Base-by-base conservation (phyloP, 2,888 invertebrate genomes). In the Frankliniella intonsa region DNA sequence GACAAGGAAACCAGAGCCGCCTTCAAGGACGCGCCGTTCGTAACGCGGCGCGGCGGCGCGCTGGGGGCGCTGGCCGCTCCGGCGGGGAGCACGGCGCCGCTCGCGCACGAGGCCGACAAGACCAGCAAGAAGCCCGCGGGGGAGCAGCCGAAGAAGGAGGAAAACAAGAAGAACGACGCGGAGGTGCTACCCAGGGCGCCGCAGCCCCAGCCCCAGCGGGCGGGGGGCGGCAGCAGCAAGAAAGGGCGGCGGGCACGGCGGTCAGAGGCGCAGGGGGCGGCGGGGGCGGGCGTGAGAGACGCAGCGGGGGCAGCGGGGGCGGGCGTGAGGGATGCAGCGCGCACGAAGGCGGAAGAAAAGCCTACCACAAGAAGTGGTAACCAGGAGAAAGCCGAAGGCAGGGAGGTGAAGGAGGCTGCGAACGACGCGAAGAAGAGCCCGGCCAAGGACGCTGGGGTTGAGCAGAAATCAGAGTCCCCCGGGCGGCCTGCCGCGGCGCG, bases 11-110 rank as follows among this genome's bases (percentile, higher is more conserved):
- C 25, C 25, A 25, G 25, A 25, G 10, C 69, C 22, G 9, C 69
- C 22, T 76, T 25, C 69, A 76, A 76, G 69, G 69, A 76, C 69
- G 69, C 69, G 22, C 69, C 69, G 69, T 76, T 76, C 25, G 69
- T 76, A 22, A 76, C 69, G 69, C 69, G 69, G n/a, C 17, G n/a
- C 19, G 62, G n/a, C 17, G 62, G 62, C 62, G 62, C 62, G 7
- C 62, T 62, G 62, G 62, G 62, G 14, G 14, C 62, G 62, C 7
- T 14, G 7, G 62, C 14, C 14, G 62, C 62, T 11, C 14, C 55
- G 7, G 22, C 69, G n/a, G 22, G 22, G 22, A 11, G 22, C 69
- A 19, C 19, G 0, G 65, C n/a, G 65, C 65, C n/a, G 65, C 65
- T 9, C 2, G 11, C 19, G 69, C 12, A 22, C 25, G 25, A 76